These are phyloP conservation scores for Gobio occitaniae DNA, from an alignment of 2,797 vertebrate genomes.

Conservation along the genomic window DNA sequence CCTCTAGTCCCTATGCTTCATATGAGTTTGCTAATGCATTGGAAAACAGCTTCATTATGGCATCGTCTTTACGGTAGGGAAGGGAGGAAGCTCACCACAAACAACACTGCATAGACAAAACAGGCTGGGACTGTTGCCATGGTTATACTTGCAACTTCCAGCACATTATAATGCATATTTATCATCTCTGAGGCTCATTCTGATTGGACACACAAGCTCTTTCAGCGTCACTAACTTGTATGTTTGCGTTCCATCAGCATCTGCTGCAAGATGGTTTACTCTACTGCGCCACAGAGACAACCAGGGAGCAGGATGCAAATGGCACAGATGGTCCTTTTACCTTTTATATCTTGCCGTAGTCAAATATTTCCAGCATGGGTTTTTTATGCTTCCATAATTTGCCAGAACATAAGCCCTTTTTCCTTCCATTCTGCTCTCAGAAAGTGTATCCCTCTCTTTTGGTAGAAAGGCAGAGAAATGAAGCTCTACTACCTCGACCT, in stretches of 20 bases:
- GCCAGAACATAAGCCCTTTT: slow-evolving; percentile 61
- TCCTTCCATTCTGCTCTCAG: slow-evolving; percentile 59
- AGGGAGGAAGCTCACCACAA: slow-evolving; percentile 30
- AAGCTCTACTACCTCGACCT: slow-evolving; percentile 22
- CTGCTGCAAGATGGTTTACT: slow-evolving; percentile 67
- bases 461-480: not conserved
- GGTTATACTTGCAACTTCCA: slow-evolving; percentile 59
- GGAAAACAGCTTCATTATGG: slow-evolving; percentile 12
- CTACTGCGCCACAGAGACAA: slow-evolving; percentile 52
- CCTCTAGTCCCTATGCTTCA: not conserved
- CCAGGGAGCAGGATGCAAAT: slow-evolving; percentile 59
- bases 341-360: slow-evolving; percentile 73
- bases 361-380: slow-evolving; percentile 61
- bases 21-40: not conserved
- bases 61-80: slow-evolving; percentile 14
- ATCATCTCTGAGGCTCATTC: slow-evolving; percentile 41
- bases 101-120: slow-evolving; percentile 44
- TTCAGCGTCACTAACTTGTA: slow-evolving; percentile 53
- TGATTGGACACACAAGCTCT: slow-evolving; percentile 34
- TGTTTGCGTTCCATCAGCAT: slow-evolving; percentile 58
- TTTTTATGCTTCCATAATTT: slow-evolving; percentile 63
- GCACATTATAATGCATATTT: slow-evolving; percentile 55
- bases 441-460: slow-evolving; percentile 64
- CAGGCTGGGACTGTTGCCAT: slow-evolving; percentile 61
- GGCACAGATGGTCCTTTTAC: slow-evolving; percentile 74